These are phyloP conservation scores for Dendrolimus pini DNA, from an alignment of 2,888 invertebrate genomes.

Conservation along the genomic window DNA sequence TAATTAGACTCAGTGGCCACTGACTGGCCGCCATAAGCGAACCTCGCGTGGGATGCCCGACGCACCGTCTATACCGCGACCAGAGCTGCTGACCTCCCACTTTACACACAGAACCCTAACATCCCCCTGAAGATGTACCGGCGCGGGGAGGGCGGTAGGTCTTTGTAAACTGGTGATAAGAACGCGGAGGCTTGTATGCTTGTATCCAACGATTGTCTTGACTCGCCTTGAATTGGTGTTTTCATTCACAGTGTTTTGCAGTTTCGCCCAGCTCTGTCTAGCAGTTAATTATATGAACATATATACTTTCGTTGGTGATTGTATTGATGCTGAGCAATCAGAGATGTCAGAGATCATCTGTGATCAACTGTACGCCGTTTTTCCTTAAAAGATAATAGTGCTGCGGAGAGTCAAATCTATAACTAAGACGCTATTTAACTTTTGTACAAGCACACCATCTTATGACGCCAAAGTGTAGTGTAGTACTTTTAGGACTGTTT, in stretches of 20 bases:
- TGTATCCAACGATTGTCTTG: conserved; percentile 48
- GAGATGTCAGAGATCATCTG: too few relatives aligned
- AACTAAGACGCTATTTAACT: too few relatives aligned
- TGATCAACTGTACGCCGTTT: too few relatives aligned
- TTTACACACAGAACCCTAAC: neutral
- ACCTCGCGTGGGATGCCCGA: conserved; percentile 58
- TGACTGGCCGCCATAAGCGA: conserved; percentile 61
- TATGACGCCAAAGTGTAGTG: too few relatives aligned
- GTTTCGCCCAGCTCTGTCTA: conserved; percentile 33
- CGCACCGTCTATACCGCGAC: conserved; percentile 51
- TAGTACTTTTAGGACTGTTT: too few relatives aligned
- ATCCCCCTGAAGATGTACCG: neutral
- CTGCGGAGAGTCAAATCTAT: too few relatives aligned
- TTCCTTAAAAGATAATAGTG: too few relatives aligned
- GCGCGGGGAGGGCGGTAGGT: conserved; percentile 24
- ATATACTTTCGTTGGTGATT: conserved; percentile 33
- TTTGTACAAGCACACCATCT: too few relatives aligned
- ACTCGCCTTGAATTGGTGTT: conserved; percentile 40
- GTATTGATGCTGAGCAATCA: too few relatives aligned
- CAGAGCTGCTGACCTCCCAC: conserved; percentile 18
- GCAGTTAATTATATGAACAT: conserved; percentile 35
- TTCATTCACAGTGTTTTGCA: conserved; percentile 68
- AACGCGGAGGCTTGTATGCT: conserved; percentile 29
- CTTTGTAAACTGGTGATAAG: conserved; percentile 26
- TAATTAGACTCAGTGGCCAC: conserved; percentile 70